Conservation (phyloP, 2,113 vertebrate species). For the Ptychochromis oligacanthus region DNA sequence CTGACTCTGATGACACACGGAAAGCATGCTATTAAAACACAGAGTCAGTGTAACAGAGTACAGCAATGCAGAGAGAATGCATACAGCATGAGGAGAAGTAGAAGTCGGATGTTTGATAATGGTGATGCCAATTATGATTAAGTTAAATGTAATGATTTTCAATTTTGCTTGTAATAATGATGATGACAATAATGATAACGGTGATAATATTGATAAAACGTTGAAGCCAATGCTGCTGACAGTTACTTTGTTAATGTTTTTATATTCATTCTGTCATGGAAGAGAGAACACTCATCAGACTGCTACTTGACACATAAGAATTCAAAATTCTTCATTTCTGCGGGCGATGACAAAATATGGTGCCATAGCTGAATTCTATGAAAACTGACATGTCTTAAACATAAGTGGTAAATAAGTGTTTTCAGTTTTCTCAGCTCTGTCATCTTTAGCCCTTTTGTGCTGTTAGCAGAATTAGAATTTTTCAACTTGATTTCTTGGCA, state of each 20-base stretch:
- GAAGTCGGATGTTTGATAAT: conserved; percentile 15
- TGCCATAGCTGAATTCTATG: neutral
- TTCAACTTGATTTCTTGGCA: neutral
- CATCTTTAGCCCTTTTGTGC: neutral
- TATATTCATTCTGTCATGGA: neutral
- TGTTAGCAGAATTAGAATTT: neutral
- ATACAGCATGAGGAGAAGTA: neutral
- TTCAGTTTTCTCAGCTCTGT: neutral
- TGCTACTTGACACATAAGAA: neutral
- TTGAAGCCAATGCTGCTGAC: neutral
- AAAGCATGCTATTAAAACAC: conserved; percentile 67
- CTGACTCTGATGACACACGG: conserved; percentile 69
- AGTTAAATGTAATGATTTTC: neutral
- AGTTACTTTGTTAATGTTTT: neutral
- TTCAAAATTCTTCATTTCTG: neutral
- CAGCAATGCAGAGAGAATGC: conserved; percentile 24
- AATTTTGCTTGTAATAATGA: neutral
- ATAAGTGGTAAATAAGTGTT: neutral
- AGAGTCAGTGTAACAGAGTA: conserved; percentile 45
- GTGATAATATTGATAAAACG: neutral
- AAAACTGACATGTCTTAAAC: neutral
- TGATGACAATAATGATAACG: neutral
- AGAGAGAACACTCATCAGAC: neutral
- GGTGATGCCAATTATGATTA: neutral
- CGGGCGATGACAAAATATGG: neutral